Conservation (phyloP, 2,888 invertebrate species). For the Caenorhabditis macrosperma region DNA sequence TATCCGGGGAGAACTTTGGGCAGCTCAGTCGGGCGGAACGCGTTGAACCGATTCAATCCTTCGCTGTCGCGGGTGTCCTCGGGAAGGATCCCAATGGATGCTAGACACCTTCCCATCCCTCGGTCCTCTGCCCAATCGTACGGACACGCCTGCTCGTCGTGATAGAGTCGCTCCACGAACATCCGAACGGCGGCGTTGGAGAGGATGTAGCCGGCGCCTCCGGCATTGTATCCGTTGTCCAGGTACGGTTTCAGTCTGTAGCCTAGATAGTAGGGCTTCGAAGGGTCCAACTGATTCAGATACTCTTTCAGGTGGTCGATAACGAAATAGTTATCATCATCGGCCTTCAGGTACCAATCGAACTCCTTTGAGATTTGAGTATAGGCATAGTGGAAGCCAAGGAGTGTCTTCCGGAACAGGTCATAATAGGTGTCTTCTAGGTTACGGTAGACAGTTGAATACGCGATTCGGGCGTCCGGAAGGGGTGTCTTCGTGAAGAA, state of each 20-base stretch:
- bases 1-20: slow-evolving; percentile 11
- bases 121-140: slow-evolving; percentile 68
- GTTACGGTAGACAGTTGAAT: slow-evolving; percentile 63
- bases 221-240: slow-evolving; percentile 69
- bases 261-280: slow-evolving; percentile 65
- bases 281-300: slow-evolving; percentile 58
- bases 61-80: slow-evolving; percentile 55
- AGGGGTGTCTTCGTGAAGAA: slow-evolving; percentile 64
- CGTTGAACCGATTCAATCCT: slow-evolving; percentile 27
- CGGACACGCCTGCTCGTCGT: slow-evolving; percentile 64
- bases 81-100: slow-evolving; percentile 54
- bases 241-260: slow-evolving; percentile 68
- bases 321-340: slow-evolving; percentile 72
- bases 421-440: slow-evolving; percentile 62
- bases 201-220: slow-evolving; percentile 71
- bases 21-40: slow-evolving; percentile 28
- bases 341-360: slow-evolving; percentile 73
- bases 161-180: slow-evolving; percentile 59
- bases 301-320: slow-evolving; percentile 69
- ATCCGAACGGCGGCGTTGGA: slow-evolving; percentile 64
- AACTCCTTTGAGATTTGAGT: slow-evolving; percentile 64
- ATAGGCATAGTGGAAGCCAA: slow-evolving; percentile 65
- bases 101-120: slow-evolving; percentile 64
- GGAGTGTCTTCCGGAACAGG: slow-evolving; percentile 68
- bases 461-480: slow-evolving; percentile 54